Conservation (phyloP, 2,113 vertebrate genomes). For the Tachuris rubrigastra region DNA sequence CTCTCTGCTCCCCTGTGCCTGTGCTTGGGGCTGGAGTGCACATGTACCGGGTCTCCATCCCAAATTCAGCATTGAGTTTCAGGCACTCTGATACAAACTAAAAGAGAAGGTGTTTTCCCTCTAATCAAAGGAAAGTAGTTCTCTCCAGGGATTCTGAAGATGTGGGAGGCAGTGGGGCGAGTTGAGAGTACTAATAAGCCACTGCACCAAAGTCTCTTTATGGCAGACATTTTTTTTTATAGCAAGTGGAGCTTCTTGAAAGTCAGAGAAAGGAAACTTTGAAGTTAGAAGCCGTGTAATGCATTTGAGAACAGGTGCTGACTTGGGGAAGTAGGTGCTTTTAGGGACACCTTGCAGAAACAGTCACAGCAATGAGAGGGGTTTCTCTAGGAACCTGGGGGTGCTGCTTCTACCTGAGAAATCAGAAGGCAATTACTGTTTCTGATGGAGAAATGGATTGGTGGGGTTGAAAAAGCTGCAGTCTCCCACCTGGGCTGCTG, state of each 20-base stretch:
- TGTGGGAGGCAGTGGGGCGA: neutral
- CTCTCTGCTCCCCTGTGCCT: too few species aligned
- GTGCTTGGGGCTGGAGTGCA: neutral
- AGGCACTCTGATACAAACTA: neutral
- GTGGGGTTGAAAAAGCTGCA: neutral
- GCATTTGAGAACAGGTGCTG: neutral
- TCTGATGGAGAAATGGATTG: neutral
- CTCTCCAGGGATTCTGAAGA: neutral
- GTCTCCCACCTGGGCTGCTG: neutral
- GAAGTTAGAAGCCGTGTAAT: neutral
- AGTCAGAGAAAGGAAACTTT: neutral
- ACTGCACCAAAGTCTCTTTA: neutral
- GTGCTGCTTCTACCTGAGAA: neutral
- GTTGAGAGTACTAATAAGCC: neutral
- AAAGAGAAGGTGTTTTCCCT: neutral
- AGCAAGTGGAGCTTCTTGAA: neutral
- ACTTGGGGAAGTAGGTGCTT: neutral
- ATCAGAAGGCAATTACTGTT: neutral
- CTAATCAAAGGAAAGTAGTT: neutral
- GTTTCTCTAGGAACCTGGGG: neutral
- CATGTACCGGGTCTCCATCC: neutral
- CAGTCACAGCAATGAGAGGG: fast-evolving
- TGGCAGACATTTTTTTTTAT: neutral
- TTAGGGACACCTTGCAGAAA: neutral
- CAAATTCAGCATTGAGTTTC: neutral